Evolutionary conservation across 2,888 invertebrate species (phyloP), one percentile per base, ranked within the genome.

Genomic region (Slavum lentiscoides): DNA sequence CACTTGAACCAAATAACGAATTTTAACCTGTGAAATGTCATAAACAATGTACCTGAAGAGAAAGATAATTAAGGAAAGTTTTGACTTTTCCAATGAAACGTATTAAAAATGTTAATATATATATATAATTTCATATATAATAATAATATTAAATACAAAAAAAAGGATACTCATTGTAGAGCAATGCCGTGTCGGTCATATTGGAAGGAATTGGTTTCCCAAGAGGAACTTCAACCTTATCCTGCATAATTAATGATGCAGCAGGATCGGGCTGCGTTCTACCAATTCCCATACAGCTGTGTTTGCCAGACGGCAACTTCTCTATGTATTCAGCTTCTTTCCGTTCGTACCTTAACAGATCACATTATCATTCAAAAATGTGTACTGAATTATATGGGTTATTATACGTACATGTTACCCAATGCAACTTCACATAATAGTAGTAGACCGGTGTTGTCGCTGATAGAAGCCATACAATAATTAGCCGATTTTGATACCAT

Each of bases 401-500:
- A 49, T 69, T 72, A 70, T 64, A 89, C 92, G 90, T 88, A 93
- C 95, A 93, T 96, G 83, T 94, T 91, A 66, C 98, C 98, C 4
- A 98, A 89, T 0, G 98, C 98, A 6, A 96, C 98, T 86, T 99
- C 98, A 86, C 97, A 97, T 0, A 99, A 89, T 85, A 99, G 85
- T 88, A 99, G 85, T 62, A 98, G 87, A 49, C 97, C 98, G n/a
- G 91, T 90, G 0, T 92, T 90, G 86, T 91, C 91, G 37, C 86
- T 85, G 17, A 88, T 88, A 84, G 88, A 91, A 3, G 97, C 93
- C 85, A 90, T 91, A 88, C 98, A 98, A 87, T 98, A 98, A 88
- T 98, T 98, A 13, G 98, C 98, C 0, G 97, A 97, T 87, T 99
- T 99, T 11, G 96, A 95, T 2, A 98, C 97, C 97, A 98, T 98